Conservation (phyloP, 2,113 vertebrate genomes). For the Notiomystis cincta region DNA sequence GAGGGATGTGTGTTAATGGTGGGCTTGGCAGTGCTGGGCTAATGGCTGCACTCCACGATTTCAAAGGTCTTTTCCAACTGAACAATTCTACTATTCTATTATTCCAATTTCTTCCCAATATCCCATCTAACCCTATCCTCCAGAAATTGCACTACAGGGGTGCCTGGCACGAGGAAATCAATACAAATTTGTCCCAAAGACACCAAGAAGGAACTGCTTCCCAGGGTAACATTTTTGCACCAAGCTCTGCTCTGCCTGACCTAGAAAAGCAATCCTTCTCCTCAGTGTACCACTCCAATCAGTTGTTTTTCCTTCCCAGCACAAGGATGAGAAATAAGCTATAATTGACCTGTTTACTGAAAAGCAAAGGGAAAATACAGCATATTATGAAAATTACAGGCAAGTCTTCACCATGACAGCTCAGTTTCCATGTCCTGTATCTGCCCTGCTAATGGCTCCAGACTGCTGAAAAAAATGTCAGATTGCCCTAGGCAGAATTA, state of each 20-base stretch:
- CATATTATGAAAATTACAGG: constrained; percentile 50
- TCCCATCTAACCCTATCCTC: neutral
- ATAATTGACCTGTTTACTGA: constrained; percentile 21
- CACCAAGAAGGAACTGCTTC: neutral
- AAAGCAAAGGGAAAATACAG: constrained; percentile 9
- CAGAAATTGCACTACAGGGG: neutral
- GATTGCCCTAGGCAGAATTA: neutral
- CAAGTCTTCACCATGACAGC: constrained; percentile 37
- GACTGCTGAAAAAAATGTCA: neutral
- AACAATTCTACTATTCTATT: neutral
- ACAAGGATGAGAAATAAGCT: neutral
- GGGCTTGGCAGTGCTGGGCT: neutral
- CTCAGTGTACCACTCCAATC: neutral
- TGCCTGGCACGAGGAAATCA: neutral
- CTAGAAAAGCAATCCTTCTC: constrained; percentile 12
- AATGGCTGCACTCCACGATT: neutral
- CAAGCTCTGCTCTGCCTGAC: constrained; percentile 19
- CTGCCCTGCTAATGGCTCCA: neutral
- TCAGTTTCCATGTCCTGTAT: neutral
- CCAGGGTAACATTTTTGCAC: neutral
- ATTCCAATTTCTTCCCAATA: neutral
- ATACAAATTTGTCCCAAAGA: neutral
- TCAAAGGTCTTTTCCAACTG: neutral
- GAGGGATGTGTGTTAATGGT: neutral
- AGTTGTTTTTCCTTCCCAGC: neutral